These are phyloP conservation scores for Drosophila lutescens DNA, from an alignment of 2,888 invertebrate species.

Conservation along the genomic window DNA sequence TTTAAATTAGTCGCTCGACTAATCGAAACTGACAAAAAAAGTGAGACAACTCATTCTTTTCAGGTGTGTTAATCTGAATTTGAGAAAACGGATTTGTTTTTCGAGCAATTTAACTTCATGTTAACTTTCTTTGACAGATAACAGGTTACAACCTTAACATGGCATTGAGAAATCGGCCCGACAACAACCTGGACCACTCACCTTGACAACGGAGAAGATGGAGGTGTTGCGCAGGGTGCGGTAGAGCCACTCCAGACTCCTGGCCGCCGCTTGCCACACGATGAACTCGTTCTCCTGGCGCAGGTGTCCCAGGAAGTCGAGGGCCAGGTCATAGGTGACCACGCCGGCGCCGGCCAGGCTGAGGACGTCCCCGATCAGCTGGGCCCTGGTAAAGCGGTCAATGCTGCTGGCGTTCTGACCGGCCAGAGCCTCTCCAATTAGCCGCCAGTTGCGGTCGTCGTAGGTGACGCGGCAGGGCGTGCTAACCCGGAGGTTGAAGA, in stretches of 20 bases:
- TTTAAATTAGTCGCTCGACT: no score
- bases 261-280: conserved; percentile 90
- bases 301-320: conserved; percentile 89
- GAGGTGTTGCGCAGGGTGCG: conserved; percentile 85
- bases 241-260: conserved; percentile 6
- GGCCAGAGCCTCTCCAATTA: conserved; percentile 79
- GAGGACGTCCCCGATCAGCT: conserved; percentile 92
- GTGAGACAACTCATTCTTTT: no score
- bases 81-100: no score
- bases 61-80: no score
- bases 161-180: no score
- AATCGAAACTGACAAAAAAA: no score
- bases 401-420: conserved; percentile 78
- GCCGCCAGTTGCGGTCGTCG: conserved; percentile 87
- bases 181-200: conserved; percentile 28
- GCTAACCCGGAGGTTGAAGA: conserved; percentile 92
- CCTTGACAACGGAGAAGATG: conserved; percentile 85
- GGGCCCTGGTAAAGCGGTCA: conserved; percentile 89
- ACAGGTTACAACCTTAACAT: no score
- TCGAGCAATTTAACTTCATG: no score
- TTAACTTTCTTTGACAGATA: no score
- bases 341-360: conserved; percentile 89
- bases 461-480: conserved; percentile 96
- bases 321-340: conserved; percentile 87
- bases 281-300: conserved; percentile 87